These are phyloP conservation scores for Microtus ochrogaster DNA, from an alignment of 2,113 vertebrate species.

Conservation along the genomic window DNA sequence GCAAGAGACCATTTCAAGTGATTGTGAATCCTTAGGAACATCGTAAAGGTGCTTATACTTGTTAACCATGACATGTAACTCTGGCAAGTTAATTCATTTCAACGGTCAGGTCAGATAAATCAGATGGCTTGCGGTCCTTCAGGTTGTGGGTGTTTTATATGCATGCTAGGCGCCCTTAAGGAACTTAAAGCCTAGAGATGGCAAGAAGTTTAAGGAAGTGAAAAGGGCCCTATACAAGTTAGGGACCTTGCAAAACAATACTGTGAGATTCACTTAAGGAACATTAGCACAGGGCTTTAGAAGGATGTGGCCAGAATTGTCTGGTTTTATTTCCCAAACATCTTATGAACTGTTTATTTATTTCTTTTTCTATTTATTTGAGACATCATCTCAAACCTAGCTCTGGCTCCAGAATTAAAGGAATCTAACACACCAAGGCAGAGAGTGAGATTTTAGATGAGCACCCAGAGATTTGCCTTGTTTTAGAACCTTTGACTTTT, in stretches of 20 bases:
- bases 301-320: neutral
- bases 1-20: neutral
- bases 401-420: neutral
- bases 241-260: neutral
- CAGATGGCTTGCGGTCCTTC: neutral
- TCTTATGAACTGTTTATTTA: slow-evolving; percentile 6
- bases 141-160: neutral
- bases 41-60: neutral
- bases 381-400: neutral
- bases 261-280: neutral
- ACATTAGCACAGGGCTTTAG: neutral
- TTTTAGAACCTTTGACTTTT: slow-evolving; percentile 19
- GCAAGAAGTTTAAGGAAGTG: neutral
- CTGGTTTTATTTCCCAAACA: neutral
- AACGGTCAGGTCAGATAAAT: neutral
- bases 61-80: neutral
- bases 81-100: neutral
- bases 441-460: slow-evolving; percentile 38
- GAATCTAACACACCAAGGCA: neutral
- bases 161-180: neutral
- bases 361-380: neutral
- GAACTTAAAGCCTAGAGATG: neutral
- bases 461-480: neutral
- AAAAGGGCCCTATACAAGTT: neutral
- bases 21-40: neutral